Conservation (phyloP, 2,113 vertebrate species). For the Eretmodus cyanostictus region DNA sequence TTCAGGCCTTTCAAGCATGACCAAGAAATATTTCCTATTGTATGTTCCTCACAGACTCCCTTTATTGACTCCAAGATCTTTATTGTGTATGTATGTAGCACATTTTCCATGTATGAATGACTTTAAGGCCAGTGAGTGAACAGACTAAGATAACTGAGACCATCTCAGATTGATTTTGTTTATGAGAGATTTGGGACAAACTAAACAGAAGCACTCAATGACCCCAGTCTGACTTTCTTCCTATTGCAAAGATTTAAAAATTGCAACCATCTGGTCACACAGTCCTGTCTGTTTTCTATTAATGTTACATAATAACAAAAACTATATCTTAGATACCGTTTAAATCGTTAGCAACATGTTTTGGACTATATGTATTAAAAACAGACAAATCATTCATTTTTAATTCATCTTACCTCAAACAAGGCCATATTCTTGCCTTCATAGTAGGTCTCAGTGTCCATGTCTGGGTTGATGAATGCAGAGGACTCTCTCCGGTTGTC, state of each 20-base stretch:
- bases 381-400: neutral
- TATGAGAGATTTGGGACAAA: neutral
- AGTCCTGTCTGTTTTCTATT: neutral
- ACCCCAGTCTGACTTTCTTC: neutral
- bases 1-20: neutral
- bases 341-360: neutral
- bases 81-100: neutral
- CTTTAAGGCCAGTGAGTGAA: neutral
- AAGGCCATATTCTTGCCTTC: constrained; percentile 94
- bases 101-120: neutral
- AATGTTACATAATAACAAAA: neutral
- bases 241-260: neutral
- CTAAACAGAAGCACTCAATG: neutral
- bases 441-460: constrained; percentile 63
- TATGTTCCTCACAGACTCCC: neutral
- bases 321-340: neutral
- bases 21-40: neutral
- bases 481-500: constrained; percentile 73
- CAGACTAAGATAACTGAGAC: neutral
- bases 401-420: constrained; percentile 78
- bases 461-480: constrained; percentile 75
- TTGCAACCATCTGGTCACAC: neutral
- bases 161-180: neutral
- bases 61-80: neutral
- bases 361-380: neutral